Evolutionary conservation across 1,140 invertebrate species (phyloP).

Genomic region (Pogonus chalceus): DNA sequence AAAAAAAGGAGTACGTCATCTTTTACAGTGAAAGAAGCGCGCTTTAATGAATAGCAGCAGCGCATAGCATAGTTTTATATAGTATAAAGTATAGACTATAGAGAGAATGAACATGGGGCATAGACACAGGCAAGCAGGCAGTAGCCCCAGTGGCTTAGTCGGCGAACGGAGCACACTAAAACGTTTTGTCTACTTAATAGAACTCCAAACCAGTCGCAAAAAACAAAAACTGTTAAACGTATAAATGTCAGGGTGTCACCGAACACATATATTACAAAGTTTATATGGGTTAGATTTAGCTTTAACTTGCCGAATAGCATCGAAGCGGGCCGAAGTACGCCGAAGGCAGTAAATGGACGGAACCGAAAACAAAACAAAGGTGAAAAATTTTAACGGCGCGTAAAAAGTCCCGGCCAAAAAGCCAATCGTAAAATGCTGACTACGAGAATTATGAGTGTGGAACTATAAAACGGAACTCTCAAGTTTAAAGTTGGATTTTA

Average conservation of each 20-base stretch:
- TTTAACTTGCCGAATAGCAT: not conserved
- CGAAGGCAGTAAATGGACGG: slow-evolving; percentile 24
- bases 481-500: slow-evolving; percentile 3
- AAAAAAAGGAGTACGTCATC: too few relatives aligned
- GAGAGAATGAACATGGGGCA: too few relatives aligned
- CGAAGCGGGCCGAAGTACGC: not conserved
- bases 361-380: slow-evolving; percentile 30
- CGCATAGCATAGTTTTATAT: too few relatives aligned
- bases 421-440: slow-evolving; percentile 25
- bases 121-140: not conserved
- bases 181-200: slow-evolving; percentile 5
- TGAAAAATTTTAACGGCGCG: slow-evolving; percentile 31
- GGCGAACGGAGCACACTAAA: not conserved
- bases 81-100: too few relatives aligned
- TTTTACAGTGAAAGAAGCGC: too few relatives aligned
- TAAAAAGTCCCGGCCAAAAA: slow-evolving; percentile 28
- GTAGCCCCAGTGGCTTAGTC: not conserved
- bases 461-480: slow-evolving; percentile 13
- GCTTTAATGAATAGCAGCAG: too few relatives aligned
- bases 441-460: slow-evolving; percentile 14
- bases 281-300: slow-evolving; percentile 29
- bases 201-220: not conserved
- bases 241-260: slow-evolving; percentile 19
- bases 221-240: not conserved
- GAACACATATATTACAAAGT: slow-evolving; percentile 35